Conservation (phyloP, 2,113 vertebrate genomes). For the Isurus oxyrinchus region DNA sequence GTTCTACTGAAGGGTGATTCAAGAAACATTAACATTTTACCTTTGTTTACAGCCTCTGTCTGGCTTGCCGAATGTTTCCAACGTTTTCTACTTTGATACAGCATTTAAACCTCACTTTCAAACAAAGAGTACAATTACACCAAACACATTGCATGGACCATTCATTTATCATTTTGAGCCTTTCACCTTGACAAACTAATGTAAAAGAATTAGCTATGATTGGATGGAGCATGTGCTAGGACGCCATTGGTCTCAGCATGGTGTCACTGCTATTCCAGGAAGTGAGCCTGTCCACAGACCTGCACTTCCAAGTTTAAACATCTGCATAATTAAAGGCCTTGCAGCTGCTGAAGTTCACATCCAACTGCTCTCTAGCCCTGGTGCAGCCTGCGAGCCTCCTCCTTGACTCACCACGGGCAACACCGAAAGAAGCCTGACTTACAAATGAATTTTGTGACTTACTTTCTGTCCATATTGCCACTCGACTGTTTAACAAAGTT, state of each 20-base stretch:
- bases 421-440: neutral
- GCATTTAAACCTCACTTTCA: neutral
- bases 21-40: neutral
- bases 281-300: neutral
- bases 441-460: neutral
- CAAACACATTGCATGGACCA: no score
- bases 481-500: neutral
- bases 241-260: neutral
- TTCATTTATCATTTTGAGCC: no score
- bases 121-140: neutral
- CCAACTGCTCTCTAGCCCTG: neutral
- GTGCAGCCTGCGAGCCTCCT: neutral
- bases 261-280: neutral
- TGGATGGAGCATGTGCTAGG: neutral
- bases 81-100: neutral
- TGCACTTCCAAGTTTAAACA: neutral
- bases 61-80: neutral
- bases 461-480: neutral
- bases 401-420: neutral
- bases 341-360: neutral
- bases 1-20: neutral
- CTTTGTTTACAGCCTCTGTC: neutral
- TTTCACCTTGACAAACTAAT: neutral
- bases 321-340: neutral
- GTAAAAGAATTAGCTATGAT: neutral